These are phyloP conservation scores for Hydrotaea diabolus DNA, from an alignment of 2,888 invertebrate genomes.

Conservation along the genomic window DNA sequence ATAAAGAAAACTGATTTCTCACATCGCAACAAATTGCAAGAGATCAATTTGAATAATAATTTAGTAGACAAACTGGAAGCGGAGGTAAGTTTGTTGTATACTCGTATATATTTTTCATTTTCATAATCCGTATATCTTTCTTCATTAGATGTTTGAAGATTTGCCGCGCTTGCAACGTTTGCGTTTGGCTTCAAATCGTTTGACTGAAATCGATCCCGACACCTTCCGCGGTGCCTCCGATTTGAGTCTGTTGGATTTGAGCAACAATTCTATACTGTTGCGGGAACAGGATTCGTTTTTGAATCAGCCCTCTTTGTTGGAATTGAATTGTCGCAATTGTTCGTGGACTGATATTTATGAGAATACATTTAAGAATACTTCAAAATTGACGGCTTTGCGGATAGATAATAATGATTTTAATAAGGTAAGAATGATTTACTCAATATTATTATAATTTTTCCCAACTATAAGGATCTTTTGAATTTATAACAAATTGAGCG, in stretches of 20 bases:
- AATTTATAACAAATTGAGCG: no score
- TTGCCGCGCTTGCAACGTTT: conserved; percentile 76
- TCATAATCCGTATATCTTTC: neutral
- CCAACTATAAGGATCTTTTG: no score
- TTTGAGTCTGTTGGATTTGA: conserved; percentile 77
- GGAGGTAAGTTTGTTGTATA: conserved; percentile 73
- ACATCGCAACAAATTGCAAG: conserved; percentile 75
- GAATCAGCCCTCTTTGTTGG: conserved; percentile 76
- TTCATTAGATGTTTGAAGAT: conserved; percentile 75
- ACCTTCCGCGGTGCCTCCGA: conserved; percentile 76
- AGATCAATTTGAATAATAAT: conserved; percentile 78
- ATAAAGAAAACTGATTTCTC: conserved; percentile 75
- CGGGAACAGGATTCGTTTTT: conserved; percentile 75
- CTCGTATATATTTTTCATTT: neutral
- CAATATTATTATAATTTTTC: no score
- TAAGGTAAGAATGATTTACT: conserved; percentile 71
- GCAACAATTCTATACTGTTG: conserved; percentile 78
- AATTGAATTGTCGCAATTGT: conserved; percentile 79
- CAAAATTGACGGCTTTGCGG: conserved; percentile 76
- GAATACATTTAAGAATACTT: conserved; percentile 78
- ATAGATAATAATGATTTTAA: conserved; percentile 78
- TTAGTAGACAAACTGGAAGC: conserved; percentile 73
- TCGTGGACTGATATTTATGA: conserved; percentile 77
- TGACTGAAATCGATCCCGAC: conserved; percentile 77
- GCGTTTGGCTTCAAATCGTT: conserved; percentile 77